Evolutionary conservation across 2,888 invertebrate species (phyloP).

Genomic region (Caenorhabditis sp.): DNA sequence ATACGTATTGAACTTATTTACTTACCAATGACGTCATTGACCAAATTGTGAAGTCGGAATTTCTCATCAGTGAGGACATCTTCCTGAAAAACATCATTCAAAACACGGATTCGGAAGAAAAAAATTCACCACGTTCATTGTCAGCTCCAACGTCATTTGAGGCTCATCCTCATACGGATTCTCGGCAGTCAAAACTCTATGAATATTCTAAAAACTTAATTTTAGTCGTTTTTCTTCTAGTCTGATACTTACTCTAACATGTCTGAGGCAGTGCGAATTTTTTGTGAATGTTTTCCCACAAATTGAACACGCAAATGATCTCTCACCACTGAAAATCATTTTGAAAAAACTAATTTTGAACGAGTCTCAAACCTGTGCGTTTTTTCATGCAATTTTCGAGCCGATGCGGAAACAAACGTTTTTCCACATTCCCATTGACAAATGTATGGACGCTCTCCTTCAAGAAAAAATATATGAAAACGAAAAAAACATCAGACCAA

Average conservation of each 20-base stretch:
- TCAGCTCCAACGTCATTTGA: not conserved
- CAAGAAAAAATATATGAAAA: too few species aligned
- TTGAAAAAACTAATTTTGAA: not conserved
- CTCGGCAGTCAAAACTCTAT: not conserved
- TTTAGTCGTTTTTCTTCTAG: too few species aligned
- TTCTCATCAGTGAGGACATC: not conserved
- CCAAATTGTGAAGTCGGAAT: slow-evolving; percentile 2
- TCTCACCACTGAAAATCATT: slow-evolving; percentile 31
- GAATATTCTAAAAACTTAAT: not conserved
- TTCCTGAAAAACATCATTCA: not conserved
- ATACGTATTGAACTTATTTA: not conserved
- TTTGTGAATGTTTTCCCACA: slow-evolving; percentile 47
- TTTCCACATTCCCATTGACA: slow-evolving; percentile 65
- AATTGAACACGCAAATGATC: slow-evolving; percentile 38
- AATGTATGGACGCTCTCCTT: slow-evolving; percentile 54
- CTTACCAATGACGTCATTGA: slow-evolving; percentile 5
- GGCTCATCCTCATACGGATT: not conserved
- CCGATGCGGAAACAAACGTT: slow-evolving; percentile 55
- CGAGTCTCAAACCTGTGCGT: slow-evolving; percentile 32
- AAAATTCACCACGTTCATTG: not conserved
- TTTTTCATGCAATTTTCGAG: slow-evolving; percentile 54
- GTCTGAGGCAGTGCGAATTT: slow-evolving; percentile 48
- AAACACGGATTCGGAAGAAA: too few species aligned
- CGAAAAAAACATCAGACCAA: too few species aligned
- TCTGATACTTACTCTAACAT: slow-evolving; percentile 34